phyloP scores from a whole-genome alignment of 2,888 invertebrate genomes.

The Drosophila meridionalis region DNA sequence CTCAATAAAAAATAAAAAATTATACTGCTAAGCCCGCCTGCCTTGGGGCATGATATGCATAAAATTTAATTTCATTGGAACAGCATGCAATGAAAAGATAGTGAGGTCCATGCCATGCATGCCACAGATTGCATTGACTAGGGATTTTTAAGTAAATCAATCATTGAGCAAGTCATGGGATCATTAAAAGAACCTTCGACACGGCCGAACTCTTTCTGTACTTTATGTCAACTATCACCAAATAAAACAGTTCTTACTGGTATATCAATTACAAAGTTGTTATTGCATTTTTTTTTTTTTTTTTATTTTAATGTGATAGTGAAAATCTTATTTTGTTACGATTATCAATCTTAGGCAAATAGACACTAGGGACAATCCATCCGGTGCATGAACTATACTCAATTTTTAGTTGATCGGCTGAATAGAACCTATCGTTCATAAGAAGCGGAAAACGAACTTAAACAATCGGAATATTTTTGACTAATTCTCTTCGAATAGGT shows the following conservation, averaged over 20 bases:
- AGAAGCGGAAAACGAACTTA: neutral
- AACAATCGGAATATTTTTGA: neutral
- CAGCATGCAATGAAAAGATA: neutral
- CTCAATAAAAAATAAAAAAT: neutral
- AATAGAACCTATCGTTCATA: neutral
- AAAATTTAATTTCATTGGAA: neutral
- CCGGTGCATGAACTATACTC: neutral
- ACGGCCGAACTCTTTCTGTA: neutral
- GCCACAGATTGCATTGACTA: neutral
- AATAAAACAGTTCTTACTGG: neutral
- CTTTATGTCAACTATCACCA: constrained; percentile 7
- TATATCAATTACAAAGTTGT: neutral
- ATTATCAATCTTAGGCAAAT: neutral
- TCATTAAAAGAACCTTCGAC: neutral
- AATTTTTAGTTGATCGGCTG: neutral
- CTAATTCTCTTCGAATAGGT: neutral
- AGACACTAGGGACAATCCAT: neutral
- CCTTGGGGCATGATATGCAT: neutral
- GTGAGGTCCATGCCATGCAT: neutral
- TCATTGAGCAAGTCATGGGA: neutral
- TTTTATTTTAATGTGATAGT: neutral
- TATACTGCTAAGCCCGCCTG: neutral
- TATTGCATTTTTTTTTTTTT: neutral
- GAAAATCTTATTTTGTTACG: too few species aligned
- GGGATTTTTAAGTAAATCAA: neutral